Base-by-base conservation (phyloP, 1,140 invertebrate species). In the Mamestra configurata region DNA sequence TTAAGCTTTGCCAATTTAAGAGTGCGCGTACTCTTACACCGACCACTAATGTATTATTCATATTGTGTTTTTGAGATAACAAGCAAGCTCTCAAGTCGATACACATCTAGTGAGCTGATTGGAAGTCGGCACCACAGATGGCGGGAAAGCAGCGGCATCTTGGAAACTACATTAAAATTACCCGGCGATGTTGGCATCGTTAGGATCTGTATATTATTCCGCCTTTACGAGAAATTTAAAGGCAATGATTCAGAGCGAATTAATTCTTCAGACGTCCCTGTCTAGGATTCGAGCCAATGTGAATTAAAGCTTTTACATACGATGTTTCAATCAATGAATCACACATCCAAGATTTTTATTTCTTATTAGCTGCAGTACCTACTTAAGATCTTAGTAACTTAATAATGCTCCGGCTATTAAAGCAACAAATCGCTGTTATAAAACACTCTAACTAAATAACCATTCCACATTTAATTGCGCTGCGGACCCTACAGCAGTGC, bases 31-130 rank as follows among this genome's bases (percentile, higher is more conserved):
- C 88, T 82, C 82, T 82, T 77, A 77, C 75, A 86, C 84, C 85
- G 85, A 79, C 83, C 84, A 84, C 91, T 94, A 85, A 93, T 95
- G 93, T 91, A 93, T 95, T 95, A 95, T 95, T 95, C 92, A 95
- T 95, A 93, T 90, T 93, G 89, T 92, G 91, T 93, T 92, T 94
- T 94, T 94, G 90, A 94, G 93, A 95, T 95, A 95, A 95, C 93
- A 94, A 95, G 93, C 89, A 85, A 84, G 80, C 87, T 89, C 88
- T 92, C 88, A 90, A 91, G 86, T 89, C 92, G 92, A 95, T 95
- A 95, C 88, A 92, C 89, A 94, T 94, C 93, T 94, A 93, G 90
- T 79, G 85, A 88, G 84, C 89, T 89, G 90, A 93, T 94, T 92
- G 89, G 90, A 86, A 86, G 83, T 84, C 84, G 61, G 81, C 81